Conservation (phyloP, 2,113 vertebrate species). For the Pluvianellus socialis region DNA sequence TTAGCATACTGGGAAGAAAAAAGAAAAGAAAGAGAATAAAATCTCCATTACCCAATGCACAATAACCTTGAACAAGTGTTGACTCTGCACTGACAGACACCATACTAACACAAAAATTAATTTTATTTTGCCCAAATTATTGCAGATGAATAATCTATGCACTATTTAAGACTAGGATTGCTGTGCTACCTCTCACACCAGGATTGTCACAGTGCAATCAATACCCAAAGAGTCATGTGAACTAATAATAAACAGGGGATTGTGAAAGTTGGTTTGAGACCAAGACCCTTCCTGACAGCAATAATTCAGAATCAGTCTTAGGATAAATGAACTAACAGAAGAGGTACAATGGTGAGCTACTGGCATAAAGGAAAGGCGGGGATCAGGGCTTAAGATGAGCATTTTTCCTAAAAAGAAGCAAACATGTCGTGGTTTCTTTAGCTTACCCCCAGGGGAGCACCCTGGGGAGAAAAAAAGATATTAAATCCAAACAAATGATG, state of each 20-base stretch:
- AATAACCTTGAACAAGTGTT: not conserved
- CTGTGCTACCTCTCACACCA: not conserved
- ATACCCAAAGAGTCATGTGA: not conserved
- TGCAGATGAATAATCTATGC: not conserved
- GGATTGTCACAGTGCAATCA: not conserved
- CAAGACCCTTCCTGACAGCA: not conserved
- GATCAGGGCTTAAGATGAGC: not conserved
- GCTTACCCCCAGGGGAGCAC: not conserved
- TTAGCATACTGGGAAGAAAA: not conserved
- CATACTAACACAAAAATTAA: not conserved
- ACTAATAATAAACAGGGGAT: not conserved
- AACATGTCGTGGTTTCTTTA: not conserved
- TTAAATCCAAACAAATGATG: not conserved
- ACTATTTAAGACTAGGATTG: not conserved
- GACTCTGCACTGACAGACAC: not conserved
- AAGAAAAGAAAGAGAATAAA: not conserved
- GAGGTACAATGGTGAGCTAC: not conserved
- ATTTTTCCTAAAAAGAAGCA: not conserved
- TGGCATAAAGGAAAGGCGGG: not conserved
- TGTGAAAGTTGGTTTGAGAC: not conserved
- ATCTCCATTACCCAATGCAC: not conserved
- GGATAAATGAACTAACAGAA: not conserved
- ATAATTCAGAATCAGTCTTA: not conserved
- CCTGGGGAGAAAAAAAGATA: not conserved
- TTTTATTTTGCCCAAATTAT: not conserved